Percentiles rank a stretch among this genome's conserved stretches.
Evolutionary conservation across 2,888 invertebrate genomes (phyloP).

Genomic region (Heteropelma amictum): DNA sequence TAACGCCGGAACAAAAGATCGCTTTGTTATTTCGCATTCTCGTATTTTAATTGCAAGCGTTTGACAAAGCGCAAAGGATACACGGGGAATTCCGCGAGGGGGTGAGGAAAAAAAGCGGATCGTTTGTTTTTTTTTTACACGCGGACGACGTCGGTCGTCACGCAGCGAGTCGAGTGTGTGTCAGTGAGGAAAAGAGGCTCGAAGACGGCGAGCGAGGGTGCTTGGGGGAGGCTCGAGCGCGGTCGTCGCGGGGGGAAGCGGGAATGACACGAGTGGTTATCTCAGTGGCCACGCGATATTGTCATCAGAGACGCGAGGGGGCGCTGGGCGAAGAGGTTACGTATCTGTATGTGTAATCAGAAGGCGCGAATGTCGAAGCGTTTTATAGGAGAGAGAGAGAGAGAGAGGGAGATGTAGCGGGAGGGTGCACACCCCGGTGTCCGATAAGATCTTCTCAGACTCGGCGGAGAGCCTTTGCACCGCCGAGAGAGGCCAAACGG

Average conservation of each 20-base stretch:
- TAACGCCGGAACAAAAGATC: background rate
- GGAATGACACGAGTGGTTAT: constrained; percentile 78
- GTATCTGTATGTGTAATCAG: constrained; percentile 6
- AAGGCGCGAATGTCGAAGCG: constrained; percentile 2
- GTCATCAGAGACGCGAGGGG: constrained; percentile 73
- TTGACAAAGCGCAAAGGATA: too few relatives aligned
- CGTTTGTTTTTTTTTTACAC: background rate
- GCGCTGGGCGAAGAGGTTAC: constrained; percentile 50
- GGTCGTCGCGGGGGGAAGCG: constrained; percentile 70
- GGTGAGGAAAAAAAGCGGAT: constrained; percentile 1
- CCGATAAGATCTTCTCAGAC: constrained; percentile 59
- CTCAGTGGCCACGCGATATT: constrained; percentile 78
- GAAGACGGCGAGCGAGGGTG: background rate
- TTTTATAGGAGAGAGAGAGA: constrained; percentile 1
- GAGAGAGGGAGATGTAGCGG: constrained; percentile 44
- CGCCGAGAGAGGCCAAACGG: constrained; percentile 40
- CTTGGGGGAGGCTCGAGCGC: constrained; percentile 6
- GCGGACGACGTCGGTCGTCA: constrained; percentile 14
- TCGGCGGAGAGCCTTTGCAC: constrained; percentile 14
- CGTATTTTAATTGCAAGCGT: background rate
- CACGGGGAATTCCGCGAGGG: background rate
- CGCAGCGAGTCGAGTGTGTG: constrained; percentile 17
- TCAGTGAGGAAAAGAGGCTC: constrained; percentile 7
- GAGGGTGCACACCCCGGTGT: constrained; percentile 49
- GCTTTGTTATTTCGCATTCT: background rate